Evolutionary conservation across 2,888 invertebrate species (phyloP), one percentile per base, ranked within the genome.

Genomic region (Hipparchia sbordonii): DNA sequence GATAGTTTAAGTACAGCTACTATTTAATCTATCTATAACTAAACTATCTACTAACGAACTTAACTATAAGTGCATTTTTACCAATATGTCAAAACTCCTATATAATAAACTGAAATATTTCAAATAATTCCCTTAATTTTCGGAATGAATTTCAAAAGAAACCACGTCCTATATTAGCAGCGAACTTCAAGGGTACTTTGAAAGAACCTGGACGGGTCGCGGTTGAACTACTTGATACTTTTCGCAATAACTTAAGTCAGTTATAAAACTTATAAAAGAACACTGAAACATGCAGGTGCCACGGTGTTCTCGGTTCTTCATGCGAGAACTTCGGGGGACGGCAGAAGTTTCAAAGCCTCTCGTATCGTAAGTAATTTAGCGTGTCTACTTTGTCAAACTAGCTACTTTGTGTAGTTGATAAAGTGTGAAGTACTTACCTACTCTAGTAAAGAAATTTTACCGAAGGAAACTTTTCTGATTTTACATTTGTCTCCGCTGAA

Each of bases 351-450:
- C 78, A 78, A 79, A 78, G 74, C 74, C 78, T 77, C 75, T 67
- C 78, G 78, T 78, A 77, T 77, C 77, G 76, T 76, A 76, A 77
- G 79, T 80, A 79, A 79, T 77, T 79, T 80, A 74, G 73, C 74
- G 74, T 78, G 74, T 77, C 67, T 77, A 77, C 76, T 77, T 77
- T 72, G 69, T 74, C 65, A 65, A 65, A 65, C 52, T 65, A 33
- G 13, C 6, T 60, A 48, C 62, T 45, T 62, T n/a, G 48, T 51
- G 13, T 13, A 13, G 45, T 46, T 48, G 63, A 62, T 13, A 62
- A 8, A 48, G 8, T 62, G 12, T 39, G 39, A 61, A n/a, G 6
- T 61, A 45, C 59, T 7, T 33, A 23, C 7, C 8, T 33, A 8
- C 59, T 48, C 1, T 48, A 48, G 7, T 48, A 0, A 1, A 48